Base-by-base conservation (phyloP, 2,113 vertebrate genomes). In the Barnardius zonarius region DNA sequence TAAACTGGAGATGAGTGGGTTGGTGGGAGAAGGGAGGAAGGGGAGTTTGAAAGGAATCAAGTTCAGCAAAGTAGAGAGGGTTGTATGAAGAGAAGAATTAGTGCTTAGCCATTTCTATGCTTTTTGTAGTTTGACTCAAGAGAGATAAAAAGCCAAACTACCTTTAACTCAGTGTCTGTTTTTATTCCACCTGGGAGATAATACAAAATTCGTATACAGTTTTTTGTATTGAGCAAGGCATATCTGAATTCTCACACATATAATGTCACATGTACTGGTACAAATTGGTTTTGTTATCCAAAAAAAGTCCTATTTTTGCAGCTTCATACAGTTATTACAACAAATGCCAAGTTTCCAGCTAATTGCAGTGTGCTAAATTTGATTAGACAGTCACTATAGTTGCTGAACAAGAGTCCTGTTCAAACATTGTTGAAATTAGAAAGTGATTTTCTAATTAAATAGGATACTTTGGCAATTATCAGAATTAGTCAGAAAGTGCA, bases 371-470 rank as follows among this genome's bases (percentile, higher is more conserved):
- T 52, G 43, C 41, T 94, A 13, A 70, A 8, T 91, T 92, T 95
- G 75, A 90, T 94, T 96, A 90, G 59, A 57, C 19, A 80, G 66
- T 95, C 88, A 46, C 69, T 46, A 62, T 67, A 73, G 37, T 31
- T 77, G 63, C 59, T 76, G 59, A 88, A 86, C 11, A 67, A 80
- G 35, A 61, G 43, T 41, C 14, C 90, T 90, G 77, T 81, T 86
- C 68, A 77, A 85, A 94, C 30, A 70, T 69, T 87, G 27, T 74
- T 87, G 52, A 91, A 91, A 88, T 94, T 83, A 77, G 72, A 57
- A 88, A 85, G 8, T 7, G 0, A 51, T 90, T 95, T 96, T 88
- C 75, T 83, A 63, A 86, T 79, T 89, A 72, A 93, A 66, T 63
- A 85, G 9, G 6, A 9, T 92, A 73, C 67, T 94, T 94, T 30